Conservation (phyloP, 2,797 vertebrate species). For the Trachops cirrhosus region DNA sequence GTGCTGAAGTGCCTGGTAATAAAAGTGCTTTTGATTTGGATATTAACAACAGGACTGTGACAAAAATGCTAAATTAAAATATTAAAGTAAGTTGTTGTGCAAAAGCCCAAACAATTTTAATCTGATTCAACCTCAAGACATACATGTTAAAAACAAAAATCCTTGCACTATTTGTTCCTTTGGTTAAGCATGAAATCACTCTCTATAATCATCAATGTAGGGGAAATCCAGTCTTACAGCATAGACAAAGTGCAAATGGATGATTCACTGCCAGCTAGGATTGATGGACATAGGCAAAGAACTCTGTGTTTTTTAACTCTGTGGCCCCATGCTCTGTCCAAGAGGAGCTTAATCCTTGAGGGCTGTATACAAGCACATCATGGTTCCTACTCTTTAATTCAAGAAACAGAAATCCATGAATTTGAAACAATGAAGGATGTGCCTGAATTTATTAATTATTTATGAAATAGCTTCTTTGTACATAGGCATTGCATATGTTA, state of each 20-base stretch:
- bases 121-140: constrained; percentile 25
- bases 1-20: not conserved
- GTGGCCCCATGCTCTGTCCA: not conserved
- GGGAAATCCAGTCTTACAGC: not conserved
- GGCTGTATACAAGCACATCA: not conserved
- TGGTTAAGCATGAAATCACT: constrained; percentile 2
- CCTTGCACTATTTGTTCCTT: not conserved
- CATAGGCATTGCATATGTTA: not conserved
- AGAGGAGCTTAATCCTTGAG: not conserved
- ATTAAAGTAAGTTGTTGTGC: not conserved
- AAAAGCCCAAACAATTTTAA: constrained; percentile 9
- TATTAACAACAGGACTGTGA: not conserved
- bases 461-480: not conserved
- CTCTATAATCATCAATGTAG: not conserved
- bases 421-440: not conserved
- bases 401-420: not conserved
- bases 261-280: too few relatives aligned
- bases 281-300: fast-evolving
- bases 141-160: not conserved
- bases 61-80: constrained; percentile 24
- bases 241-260: not conserved
- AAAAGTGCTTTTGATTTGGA: not conserved
- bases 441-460: not conserved
- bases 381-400: not conserved
- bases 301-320: not conserved